Evolutionary conservation across 2,888 invertebrate genomes (phyloP), one percentile per base, ranked within the genome.

Genomic region (Tenthredo notha): DNA sequence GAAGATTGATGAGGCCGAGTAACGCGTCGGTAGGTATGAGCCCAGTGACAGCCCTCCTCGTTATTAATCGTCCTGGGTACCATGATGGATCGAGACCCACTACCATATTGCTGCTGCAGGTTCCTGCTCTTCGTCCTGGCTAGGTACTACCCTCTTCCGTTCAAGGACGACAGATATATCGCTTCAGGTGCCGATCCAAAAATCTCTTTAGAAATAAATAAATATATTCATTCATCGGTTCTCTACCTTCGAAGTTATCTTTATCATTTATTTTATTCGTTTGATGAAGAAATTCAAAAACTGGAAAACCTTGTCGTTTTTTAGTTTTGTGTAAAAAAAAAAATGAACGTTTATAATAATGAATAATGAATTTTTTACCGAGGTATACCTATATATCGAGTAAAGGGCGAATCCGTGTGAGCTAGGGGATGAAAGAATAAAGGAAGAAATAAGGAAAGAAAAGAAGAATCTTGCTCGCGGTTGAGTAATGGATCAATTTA

Each of bases 401-500:
- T 15, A 21, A 40, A 43, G 18, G 40, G n/a, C 21, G n/a, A 77
- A 54, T 77, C 50, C n/a, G 77, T 33, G 40, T 29, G n/a, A 54
- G n/a, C 10, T 29, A 54, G 9, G 54, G 33, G 77, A 77, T 50
- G 77, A 77, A 54, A 54, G 54, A 77, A 54, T n/a, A 18, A n/a
- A 77, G 33, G 33, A 47, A 75, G 12, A 61, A 61, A 58, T 25
- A 21, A 37, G n/a, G 18, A 37, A 90, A 91, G 85, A 85, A 85
- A 86, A 84, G 84, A 84, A 87, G 90, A 92, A 91, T 92, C 92
- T 92, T 92, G 90, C 90, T 90, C 90, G 33, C 40, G 90, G 88
- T 91, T 92, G 92, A 92, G 92, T 92, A 92, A 92, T 92, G 92
- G 92, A 92, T 92, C 92, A 92, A 92, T 92, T 92, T 92, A 92